Evolutionary conservation across 2,113 vertebrate genomes (phyloP).

Genomic region (Psittacara wagleri): DNA sequence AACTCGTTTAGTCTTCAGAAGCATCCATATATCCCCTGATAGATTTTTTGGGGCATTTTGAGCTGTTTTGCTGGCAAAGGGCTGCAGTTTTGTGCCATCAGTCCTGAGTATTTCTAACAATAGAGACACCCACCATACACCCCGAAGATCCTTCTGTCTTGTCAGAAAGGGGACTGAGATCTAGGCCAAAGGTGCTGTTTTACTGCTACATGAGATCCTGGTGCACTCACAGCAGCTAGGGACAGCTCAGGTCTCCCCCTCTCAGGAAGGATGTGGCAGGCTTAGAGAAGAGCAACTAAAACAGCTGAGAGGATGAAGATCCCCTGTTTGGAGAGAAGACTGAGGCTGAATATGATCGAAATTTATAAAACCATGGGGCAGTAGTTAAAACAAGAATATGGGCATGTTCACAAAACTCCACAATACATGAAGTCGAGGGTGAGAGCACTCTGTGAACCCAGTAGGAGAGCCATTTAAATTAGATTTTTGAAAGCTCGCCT

Average conservation of each 20-base stretch:
- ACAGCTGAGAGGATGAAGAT: background rate
- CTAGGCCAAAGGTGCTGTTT: accelerated
- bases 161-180: background rate
- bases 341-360: background rate
- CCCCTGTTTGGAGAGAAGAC: background rate
- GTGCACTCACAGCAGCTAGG: background rate
- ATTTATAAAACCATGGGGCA: background rate
- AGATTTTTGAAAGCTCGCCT: background rate
- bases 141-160: background rate
- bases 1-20: background rate
- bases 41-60: background rate
- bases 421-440: background rate
- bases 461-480: background rate
- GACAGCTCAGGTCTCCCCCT: background rate
- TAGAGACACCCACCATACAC: background rate
- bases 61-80: background rate
- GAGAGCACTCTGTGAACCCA: background rate
- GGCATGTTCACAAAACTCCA: background rate
- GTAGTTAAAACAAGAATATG: background rate
- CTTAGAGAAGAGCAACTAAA: background rate
- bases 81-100: background rate
- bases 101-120: background rate
- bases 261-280: background rate
- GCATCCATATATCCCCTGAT: background rate
- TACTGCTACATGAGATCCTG: background rate